Percentiles rank a stretch among this genome's conserved stretches.
Evolutionary conservation across 2,113 vertebrate genomes (phyloP).

Genomic region (Rhizomys pruinosus): DNA sequence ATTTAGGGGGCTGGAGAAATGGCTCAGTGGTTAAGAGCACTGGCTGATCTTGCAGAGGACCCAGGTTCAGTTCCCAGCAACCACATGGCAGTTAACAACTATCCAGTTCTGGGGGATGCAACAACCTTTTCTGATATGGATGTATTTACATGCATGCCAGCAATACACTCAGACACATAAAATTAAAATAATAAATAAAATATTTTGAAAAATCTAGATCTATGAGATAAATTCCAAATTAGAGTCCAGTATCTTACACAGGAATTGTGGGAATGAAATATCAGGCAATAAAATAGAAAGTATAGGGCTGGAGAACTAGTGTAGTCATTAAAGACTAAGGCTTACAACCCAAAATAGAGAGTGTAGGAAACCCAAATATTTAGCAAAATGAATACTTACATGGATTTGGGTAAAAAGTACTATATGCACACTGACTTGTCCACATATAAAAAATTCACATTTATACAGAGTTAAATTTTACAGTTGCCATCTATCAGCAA

Average conservation of each 20-base stretch:
- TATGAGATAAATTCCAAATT: not conserved
- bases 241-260: not conserved
- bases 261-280: slow-evolving; percentile 2
- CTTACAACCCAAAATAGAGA: no score
- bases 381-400: not conserved
- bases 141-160: no score
- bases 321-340: no score
- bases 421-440: not conserved
- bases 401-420: not conserved
- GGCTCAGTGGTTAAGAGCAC: no score
- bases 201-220: no score
- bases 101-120: no score
- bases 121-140: no score
- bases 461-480: not conserved
- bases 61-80: no score
- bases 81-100: no score
- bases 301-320: no score
- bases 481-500: not conserved
- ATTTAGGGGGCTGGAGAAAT: not conserved
- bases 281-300: not conserved
- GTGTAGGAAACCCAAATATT: not conserved
- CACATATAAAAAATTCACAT: not conserved
- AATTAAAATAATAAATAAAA: no score
- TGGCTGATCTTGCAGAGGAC: no score
- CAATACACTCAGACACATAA: not conserved